Evolutionary conservation across 2,797 vertebrate species (phyloP), one percentile per base, ranked within the genome.

Genomic region (Alcedo atthis): DNA sequence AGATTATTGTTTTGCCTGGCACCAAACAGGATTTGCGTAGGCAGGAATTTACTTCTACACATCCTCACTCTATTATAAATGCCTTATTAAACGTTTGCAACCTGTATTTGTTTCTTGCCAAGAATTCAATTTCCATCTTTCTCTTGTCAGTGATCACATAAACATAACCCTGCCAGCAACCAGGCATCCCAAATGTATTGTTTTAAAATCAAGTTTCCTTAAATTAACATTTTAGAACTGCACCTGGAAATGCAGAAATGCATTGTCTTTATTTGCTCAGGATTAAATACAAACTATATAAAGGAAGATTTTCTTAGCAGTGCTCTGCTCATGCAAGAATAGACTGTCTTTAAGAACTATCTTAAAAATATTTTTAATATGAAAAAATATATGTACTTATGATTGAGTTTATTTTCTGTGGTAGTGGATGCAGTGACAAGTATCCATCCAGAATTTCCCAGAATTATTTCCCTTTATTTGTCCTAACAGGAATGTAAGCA

Each of bases 181-280:
- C 30, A 45, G 30, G 12, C 24, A 45, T 64, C 11, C 17, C 15
- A 43, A 35, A 61, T 70, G 61, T 81, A 7, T 64, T 81, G 8
- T 37, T 93, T 53, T 81, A 73, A 20, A 68, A 67, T 53, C 17
- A 68, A 24, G 5, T 74, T 73, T 92, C 45, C 43, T 66, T 32
- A 74, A 82, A 93, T 90, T 92, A 33, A 32, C 46, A 58, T 83
- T 64, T 64, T n/a, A 66, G 13, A 90, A 49, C n/a, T 30, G 57
- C 66, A 89, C 64, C 78, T 94, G 74, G 43, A 92, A 57, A 94
- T 86, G 57, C 63, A 92, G 59, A 66, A 93, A 77, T 35, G 1
- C 3, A 42, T 57, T 26, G 11, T 40, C 42, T 92, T 3, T 76
- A 33, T 77, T 90, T 33, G 20, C 48, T 64, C 9, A 16, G 49